Evolutionary conservation across 92 coral and sea anemone species (phyloP), one percentile per base, ranked within the genome.

Genomic region (Epizoanthus rinbou): DNA sequence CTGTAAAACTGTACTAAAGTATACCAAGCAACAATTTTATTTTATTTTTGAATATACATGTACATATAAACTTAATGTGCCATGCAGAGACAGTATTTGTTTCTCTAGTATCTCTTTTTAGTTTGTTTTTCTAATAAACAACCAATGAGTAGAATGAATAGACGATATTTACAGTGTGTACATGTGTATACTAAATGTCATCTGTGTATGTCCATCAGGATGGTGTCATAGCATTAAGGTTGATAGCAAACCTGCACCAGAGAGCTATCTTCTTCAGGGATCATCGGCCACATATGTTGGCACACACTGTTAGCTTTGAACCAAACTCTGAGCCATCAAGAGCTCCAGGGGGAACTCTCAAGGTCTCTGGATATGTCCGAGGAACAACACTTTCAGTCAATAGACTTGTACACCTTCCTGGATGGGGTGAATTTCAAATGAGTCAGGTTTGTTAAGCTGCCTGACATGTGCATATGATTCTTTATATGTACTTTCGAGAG

Each of bases 361-460:
- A 92, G 74, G 98, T 97, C 8, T 89, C 97, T 62, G 99, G 99
- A 5, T 97, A 84, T 84, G 87, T 97, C 41, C 85, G 95, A 69
- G 97, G 99, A 57, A 91, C 83, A 60, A 83, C 85, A 33, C 85
- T 97, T 4, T 92, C 94, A 18, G 99, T 92, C 43, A 97, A 97
- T 57, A 88, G 95, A 79, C 88, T 97, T 57, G 93, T 94, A 54
- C 97, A 97, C 67, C 76, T 97, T 57, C 89, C 98, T 14, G 99
- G 99, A 4, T 94, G 86, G 90, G 99, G 99, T 65, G 95, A 92
- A 76, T 97, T 97, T 66, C 97, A 97, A 59, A 78, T 94, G 87
- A 81, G 87, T 17, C 99, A 97, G 93, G 99, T 97, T 74, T 15
- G 54, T 56, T n/a, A 7, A 19, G 22, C 8, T 19, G 37, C 54